phyloP scores from a whole-genome alignment of 2,888 invertebrate species.

The Acleris cristana region DNA sequence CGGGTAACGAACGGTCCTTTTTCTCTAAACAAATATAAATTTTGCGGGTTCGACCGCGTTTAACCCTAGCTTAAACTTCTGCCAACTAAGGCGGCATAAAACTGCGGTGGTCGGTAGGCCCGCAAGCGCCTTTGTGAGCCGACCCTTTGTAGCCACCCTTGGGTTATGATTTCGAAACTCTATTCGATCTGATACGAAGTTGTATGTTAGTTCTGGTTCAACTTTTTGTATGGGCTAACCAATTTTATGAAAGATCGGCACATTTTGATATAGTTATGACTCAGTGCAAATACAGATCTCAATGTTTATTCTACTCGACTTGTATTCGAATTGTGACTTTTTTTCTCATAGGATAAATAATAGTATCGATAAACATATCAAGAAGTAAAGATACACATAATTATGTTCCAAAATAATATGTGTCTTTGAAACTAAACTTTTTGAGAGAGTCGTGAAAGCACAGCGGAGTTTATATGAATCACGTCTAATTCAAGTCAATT shows the following conservation, averaged over 20 bases:
- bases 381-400: no score
- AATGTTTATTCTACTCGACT: no score
- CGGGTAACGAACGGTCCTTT: constrained; percentile 45
- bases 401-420: no score
- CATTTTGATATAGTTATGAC: constrained; percentile 2
- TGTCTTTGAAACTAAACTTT: no score
- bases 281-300: no score
- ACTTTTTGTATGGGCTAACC: constrained; percentile 31
- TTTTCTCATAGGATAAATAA: no score
- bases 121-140: constrained; percentile 59
- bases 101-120: constrained; percentile 59
- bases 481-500: no score
- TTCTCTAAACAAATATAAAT: constrained; percentile 59
- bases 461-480: no score
- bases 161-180: constrained; percentile 60
- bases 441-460: no score
- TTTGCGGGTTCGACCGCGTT: constrained; percentile 54
- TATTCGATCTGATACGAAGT: constrained; percentile 42
- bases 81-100: constrained; percentile 58
- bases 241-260: constrained; percentile 24
- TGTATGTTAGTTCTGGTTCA: constrained; percentile 37
- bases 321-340: no score
- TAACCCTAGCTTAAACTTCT: constrained; percentile 64
- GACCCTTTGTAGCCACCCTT: constrained; percentile 52
- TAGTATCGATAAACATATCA: no score